phyloP scores from a whole-genome alignment of 2,797 vertebrate genomes.

The Sciaenops ocellatus region DNA sequence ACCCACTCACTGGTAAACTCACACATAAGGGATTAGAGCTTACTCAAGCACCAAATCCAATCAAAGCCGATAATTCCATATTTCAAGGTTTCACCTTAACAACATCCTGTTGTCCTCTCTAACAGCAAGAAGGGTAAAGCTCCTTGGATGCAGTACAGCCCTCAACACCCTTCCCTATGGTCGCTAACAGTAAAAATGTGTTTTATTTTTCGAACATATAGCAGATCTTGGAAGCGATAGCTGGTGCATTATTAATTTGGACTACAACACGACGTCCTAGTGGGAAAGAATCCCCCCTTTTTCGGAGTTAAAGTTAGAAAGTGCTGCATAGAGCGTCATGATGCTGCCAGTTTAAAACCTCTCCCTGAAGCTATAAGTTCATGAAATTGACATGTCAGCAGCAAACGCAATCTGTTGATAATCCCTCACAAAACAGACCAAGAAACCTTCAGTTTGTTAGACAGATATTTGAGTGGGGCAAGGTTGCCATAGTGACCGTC shows the following conservation, averaged over 20 bases:
- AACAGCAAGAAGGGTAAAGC: background rate
- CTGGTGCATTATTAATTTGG: background rate
- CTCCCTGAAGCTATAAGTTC: background rate
- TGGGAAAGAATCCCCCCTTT: background rate
- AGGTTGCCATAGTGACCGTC: constrained; percentile 55
- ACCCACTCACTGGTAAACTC: constrained; percentile 12
- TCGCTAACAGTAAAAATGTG: background rate
- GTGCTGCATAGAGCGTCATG: background rate
- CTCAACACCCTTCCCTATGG: background rate
- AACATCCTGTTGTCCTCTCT: background rate
- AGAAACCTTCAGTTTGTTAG: constrained; percentile 9
- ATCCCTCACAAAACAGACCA: constrained; percentile 7
- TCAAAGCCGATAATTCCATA: constrained; percentile 37
- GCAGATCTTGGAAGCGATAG: background rate
- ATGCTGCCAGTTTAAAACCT: background rate
- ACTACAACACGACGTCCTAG: background rate
- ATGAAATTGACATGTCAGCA: background rate
- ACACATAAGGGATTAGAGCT: constrained; percentile 12
- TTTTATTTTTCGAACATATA: background rate
- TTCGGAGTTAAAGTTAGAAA: background rate
- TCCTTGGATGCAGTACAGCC: background rate
- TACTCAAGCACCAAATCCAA: constrained; percentile 17
- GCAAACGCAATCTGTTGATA: background rate
- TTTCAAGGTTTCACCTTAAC: constrained; percentile 30
- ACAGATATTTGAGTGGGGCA: constrained; percentile 31